A percentile compares a stretch with the other conserved stretches of the same genome.
Evolutionary conservation across 1,140 invertebrate genomes (phyloP).

Genomic region (Brevipalpus yothersi): DNA sequence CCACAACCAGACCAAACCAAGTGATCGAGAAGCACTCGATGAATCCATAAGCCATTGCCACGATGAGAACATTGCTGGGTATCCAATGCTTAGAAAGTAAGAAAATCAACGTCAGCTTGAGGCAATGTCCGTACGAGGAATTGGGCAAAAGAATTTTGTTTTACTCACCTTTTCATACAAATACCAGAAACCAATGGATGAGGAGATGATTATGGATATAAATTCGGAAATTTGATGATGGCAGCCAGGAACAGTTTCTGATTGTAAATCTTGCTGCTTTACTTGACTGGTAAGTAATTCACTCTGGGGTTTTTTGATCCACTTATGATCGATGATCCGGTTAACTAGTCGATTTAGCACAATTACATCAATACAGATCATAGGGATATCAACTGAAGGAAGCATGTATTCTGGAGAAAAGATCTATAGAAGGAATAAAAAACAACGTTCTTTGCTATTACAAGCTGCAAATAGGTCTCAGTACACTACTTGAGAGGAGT

Average conservation of each 20-base stretch:
- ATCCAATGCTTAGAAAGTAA: slow-evolving; percentile 65
- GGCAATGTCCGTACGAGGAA: neutral
- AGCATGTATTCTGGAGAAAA: slow-evolving; percentile 95
- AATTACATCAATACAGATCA: slow-evolving; percentile 80
- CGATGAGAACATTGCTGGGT: slow-evolving; percentile 91
- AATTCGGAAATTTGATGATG: slow-evolving; percentile 76
- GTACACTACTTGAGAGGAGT: neutral
- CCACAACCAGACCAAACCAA: slow-evolving; percentile 88
- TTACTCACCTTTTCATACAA: slow-evolving; percentile 60
- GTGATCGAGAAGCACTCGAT: slow-evolving; percentile 86
- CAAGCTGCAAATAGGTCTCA: neutral
- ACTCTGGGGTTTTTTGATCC: slow-evolving; percentile 60
- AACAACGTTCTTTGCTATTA: slow-evolving; percentile 1
- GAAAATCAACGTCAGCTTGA: slow-evolving; percentile 9
- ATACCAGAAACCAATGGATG: no score
- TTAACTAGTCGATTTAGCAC: slow-evolving; percentile 66
- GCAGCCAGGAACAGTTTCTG: slow-evolving; percentile 47
- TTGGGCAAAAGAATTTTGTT: no score
- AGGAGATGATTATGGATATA: slow-evolving; percentile 51
- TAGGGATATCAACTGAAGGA: slow-evolving; percentile 68
- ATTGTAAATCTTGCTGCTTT: slow-evolving; percentile 24
- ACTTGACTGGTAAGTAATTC: slow-evolving; percentile 51
- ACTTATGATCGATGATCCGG: slow-evolving; percentile 51
- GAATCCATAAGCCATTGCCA: slow-evolving; percentile 93
- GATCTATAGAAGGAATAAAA: slow-evolving; percentile 40